Base-by-base conservation (phyloP, 2,797 vertebrate species). In the Lerista edwardsae region DNA sequence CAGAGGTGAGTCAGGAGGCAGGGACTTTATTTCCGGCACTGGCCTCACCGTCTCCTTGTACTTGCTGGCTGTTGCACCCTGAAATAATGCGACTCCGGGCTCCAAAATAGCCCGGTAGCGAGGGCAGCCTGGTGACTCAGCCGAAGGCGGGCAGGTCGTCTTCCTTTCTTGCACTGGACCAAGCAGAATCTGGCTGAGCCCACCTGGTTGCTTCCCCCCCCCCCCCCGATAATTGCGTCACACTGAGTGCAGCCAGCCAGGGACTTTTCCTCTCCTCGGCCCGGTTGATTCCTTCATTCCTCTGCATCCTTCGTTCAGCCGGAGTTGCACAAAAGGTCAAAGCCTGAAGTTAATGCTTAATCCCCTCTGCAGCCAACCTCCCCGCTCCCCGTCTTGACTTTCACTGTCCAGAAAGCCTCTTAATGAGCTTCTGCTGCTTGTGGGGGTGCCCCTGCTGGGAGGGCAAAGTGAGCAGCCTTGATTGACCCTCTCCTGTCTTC, bases 261-360 rank as follows among this genome's bases (percentile, higher is more conserved):
- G 61, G n/a, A 34, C 47, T 74, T 7, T 8, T 69, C n/a, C 0
- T 1, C 34, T 19, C 21, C 82, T 75, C 0, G 0, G 0, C 6
- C 65, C 83, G 39, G 15, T 9, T 75, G 2, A 34, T n/a, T 68
- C 55, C 74, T 76, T 62, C 51, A 1, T 41, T 39, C 69, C n/a
- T 7, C 64, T 34, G 39, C 55, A 0, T 62, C n/a, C 0, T 0
- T 34, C 7, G 29, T 75, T n/a, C 0, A 10, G 72, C 75, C 14
- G 25, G 71, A 73, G 71, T 61, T 61, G 25, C 64, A 31, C 39
- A 25, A 75, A 27, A 39, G 67, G 64, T 75, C 17, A 2, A 82
- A 19, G 68, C 83, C 14, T n/a, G 6, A 0, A 65, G 88, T 90
- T 84, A 89, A 91, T 91, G 81, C 65, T 87, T 87, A 93, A 92